These are phyloP conservation scores for Griposia aprilina DNA, from an alignment of 2,888 invertebrate genomes.

Conservation along the genomic window DNA sequence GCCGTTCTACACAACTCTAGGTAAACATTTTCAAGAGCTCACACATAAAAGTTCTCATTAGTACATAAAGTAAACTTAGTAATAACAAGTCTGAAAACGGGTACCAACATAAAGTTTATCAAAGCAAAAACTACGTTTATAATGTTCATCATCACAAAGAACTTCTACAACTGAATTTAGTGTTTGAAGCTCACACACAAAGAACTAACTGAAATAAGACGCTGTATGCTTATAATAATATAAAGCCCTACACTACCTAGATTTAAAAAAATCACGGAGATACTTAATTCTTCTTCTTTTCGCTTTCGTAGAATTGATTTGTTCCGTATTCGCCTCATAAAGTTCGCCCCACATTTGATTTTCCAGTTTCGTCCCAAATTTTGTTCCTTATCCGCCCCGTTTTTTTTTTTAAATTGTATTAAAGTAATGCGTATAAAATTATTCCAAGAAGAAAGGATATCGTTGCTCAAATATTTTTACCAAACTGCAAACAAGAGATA, in stretches of 20 bases:
- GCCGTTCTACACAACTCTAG: background rate
- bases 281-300: too few relatives aligned
- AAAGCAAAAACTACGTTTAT: constrained; percentile 24
- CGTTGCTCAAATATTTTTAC: too few relatives aligned
- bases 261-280: background rate
- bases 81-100: background rate
- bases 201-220: constrained; percentile 3
- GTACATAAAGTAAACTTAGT: background rate
- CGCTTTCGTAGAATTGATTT: background rate
- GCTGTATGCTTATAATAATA: too few relatives aligned
- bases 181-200: background rate
- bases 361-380: background rate
- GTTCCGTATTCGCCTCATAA: background rate
- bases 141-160: constrained; percentile 20
- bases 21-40: background rate
- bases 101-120: constrained; percentile 16
- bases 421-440: too few relatives aligned
- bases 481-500: background rate
- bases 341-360: background rate
- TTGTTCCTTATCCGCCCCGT: background rate
- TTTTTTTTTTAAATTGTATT: background rate
- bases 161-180: constrained; percentile 11
- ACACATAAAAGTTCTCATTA: background rate
- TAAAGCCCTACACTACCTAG: too few relatives aligned
- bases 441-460: too few relatives aligned